Conservation (phyloP, 1,140 invertebrate genomes). For the Procambarus virginalis region DNA sequence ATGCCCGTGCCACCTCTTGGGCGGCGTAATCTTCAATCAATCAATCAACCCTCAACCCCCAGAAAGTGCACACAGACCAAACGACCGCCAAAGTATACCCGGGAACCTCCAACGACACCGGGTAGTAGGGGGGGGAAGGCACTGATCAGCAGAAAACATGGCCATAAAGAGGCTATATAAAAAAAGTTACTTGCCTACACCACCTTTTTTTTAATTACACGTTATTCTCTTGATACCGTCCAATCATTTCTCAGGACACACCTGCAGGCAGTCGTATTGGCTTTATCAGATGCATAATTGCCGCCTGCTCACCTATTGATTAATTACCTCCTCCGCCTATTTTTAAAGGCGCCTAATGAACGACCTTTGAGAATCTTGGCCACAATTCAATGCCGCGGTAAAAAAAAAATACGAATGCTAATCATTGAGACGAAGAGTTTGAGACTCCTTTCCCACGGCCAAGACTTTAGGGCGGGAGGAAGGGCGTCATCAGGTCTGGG, state of each 20-base stretch:
- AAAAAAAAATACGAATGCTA: background rate
- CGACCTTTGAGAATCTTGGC: background rate
- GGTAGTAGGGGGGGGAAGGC: no score
- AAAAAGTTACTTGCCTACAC: background rate
- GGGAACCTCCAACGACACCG: no score
- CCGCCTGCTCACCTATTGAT: background rate
- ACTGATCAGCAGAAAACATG: no score
- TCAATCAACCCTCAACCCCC: no score
- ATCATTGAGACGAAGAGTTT: background rate
- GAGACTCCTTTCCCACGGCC: background rate
- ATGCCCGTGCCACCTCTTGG: no score
- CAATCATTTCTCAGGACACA: conserved; percentile 2
- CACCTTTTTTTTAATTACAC: background rate
- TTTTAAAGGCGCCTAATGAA: background rate
- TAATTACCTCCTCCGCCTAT: background rate
- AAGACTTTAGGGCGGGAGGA: background rate
- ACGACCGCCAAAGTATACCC: no score
- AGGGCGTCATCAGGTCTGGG: no score
- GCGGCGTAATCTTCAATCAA: no score
- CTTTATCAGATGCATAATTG: conserved; percentile 8
- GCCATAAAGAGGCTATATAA: background rate
- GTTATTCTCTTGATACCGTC: background rate
- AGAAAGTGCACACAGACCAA: no score
- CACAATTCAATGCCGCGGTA: background rate
- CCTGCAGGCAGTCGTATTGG: background rate